These are phyloP conservation scores for Tipula lateralis DNA, from an alignment of 2,888 invertebrate species.

Conservation along the genomic window DNA sequence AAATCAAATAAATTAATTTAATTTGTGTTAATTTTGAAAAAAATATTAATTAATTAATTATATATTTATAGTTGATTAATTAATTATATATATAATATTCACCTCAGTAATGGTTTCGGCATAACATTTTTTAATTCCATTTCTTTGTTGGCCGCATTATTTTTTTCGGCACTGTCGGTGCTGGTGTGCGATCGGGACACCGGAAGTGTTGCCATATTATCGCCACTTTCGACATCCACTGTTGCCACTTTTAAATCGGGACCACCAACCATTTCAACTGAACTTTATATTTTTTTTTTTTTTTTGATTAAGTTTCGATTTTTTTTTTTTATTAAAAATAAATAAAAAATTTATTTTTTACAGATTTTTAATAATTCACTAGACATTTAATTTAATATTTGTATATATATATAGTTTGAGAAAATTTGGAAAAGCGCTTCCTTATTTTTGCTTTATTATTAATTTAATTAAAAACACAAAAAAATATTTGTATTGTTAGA, in stretches of 20 bases:
- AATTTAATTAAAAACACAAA: not conserved
- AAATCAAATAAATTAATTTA: not conserved
- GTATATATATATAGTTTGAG: not conserved
- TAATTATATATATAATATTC: conserved; percentile 40
- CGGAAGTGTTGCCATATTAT: conserved; percentile 85
- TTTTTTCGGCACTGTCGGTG: conserved; percentile 71
- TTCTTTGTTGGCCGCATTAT: conserved; percentile 77
- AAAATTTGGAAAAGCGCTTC: not conserved
- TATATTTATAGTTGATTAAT: not conserved
- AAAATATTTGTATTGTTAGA: not conserved
- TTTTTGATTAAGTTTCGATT: not conserved
- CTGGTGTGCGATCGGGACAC: conserved; percentile 68
- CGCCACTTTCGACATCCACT: conserved; percentile 79
- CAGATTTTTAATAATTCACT: conserved; percentile 7
- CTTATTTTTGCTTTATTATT: not conserved
- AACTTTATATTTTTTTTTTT: conserved; percentile 30
- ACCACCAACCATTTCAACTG: conserved; percentile 56
- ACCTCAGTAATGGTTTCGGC: conserved; percentile 81
- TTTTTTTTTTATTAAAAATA: not conserved
- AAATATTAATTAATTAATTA: too few relatives aligned
- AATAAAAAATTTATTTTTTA: not conserved
- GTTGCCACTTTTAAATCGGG: conserved; percentile 84
- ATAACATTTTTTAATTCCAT: conserved; percentile 82
- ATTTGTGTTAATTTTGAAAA: not conserved
- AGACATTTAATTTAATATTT: not conserved